These are phyloP conservation scores for Tridacna crocea DNA, from an alignment of 2,888 invertebrate species.

Conservation along the genomic window DNA sequence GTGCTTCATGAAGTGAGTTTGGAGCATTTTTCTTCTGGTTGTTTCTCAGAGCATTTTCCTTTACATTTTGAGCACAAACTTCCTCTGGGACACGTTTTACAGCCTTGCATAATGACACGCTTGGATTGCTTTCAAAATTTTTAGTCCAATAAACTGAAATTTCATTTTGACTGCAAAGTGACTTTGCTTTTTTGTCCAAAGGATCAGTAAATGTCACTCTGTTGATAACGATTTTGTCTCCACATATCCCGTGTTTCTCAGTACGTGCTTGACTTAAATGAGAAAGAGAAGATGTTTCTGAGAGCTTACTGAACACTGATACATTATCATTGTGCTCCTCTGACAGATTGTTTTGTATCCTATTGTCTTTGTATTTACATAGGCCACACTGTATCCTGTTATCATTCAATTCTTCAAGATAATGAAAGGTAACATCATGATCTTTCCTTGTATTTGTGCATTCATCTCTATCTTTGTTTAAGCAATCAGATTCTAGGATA, in stretches of 20 bases:
- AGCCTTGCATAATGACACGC: no score
- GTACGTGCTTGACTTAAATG: background rate
- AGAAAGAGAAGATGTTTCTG: background rate
- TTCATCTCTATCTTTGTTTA: background rate
- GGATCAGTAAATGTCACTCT: background rate
- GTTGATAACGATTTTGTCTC: background rate
- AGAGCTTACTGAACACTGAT: background rate
- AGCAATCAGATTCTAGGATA: background rate
- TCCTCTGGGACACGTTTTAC: no score
- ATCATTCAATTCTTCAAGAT: no score
- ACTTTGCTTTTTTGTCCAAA: background rate
- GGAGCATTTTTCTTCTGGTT: background rate
- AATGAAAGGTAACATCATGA: background rate
- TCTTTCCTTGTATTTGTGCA: background rate
- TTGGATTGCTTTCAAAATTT: no score
- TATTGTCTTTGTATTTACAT: background rate
- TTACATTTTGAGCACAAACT: no score
- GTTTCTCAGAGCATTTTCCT: background rate
- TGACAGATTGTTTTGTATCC: background rate
- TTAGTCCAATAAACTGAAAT: background rate
- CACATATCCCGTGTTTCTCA: background rate
- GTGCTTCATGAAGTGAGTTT: background rate
- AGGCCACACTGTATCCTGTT: background rate
- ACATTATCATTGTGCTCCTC: background rate
- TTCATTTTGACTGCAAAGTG: background rate